Evolutionary conservation across 1,140 invertebrate genomes (phyloP).

Genomic region (Drosophila fuyamai): DNA sequence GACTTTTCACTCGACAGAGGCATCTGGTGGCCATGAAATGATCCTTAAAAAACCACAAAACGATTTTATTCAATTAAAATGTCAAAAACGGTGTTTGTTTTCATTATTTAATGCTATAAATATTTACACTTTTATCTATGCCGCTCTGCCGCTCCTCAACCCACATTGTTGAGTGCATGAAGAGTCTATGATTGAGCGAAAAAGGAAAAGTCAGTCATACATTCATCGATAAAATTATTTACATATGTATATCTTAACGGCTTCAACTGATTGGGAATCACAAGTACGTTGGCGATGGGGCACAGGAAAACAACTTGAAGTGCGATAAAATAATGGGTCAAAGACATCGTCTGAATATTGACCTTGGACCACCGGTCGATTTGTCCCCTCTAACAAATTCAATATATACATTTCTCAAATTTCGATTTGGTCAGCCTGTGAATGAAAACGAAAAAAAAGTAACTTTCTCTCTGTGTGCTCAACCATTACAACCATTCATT

Average conservation of each 20-base stretch:
- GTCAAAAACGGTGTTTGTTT: constrained; percentile 80
- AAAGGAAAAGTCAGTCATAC: constrained; percentile 21
- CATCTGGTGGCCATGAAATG: constrained; percentile 76
- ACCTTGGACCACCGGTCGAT: too few species aligned
- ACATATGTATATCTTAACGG: background rate
- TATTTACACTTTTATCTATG: constrained; percentile 69
- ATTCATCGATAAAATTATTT: constrained; percentile 4
- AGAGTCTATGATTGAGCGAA: constrained; percentile 8
- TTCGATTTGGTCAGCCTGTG: too few species aligned
- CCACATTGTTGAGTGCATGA: constrained; percentile 23
- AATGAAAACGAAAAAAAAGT: too few species aligned
- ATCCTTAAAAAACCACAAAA: constrained; percentile 82
- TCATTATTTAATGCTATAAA: constrained; percentile 80
- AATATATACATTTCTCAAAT: too few species aligned
- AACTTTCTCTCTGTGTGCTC: background rate
- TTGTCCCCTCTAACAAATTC: too few species aligned
- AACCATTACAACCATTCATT: too few species aligned
- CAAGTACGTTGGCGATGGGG: background rate
- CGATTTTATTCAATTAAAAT: constrained; percentile 83
- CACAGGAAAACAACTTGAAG: background rate
- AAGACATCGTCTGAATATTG: too few species aligned
- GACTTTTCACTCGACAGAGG: background rate
- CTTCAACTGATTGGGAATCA: constrained; percentile 15
- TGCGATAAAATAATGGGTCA: too few species aligned
- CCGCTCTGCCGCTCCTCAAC: background rate